Base-by-base conservation (phyloP, 2,888 invertebrate species). In the Sesamia inferens region DNA sequence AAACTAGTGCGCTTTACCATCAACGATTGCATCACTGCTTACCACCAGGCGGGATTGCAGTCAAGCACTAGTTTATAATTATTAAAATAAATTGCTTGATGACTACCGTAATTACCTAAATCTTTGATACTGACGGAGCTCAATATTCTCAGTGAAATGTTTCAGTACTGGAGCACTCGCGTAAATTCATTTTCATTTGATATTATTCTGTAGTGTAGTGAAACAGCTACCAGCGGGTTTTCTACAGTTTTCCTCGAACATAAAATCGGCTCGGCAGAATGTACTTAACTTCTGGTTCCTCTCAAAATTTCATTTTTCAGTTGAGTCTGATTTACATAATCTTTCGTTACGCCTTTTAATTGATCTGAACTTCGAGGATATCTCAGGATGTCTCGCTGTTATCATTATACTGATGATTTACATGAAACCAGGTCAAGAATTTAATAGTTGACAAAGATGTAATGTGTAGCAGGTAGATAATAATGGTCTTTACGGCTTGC, bases 381-480 rank as follows among this genome's bases (percentile, higher is more conserved):
- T 24, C 6, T 76, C 47, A 16, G 13, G 39, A 2, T 24, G n/a
- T 63, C n/a, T 0, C 47, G 11, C 19, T 13, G 54, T 47, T 44
- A 19, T 59, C 19, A 76, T 54, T 44, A 57, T n/a, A 63, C 55
- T 78, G 66, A 59, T 64, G 16, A 14, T 61, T 31, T 57, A 62
- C 19, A 62, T 42, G 48, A 71, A 79, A 69, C 71, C 57, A 71
- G 76, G 84, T 80, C 63, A 81, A 69, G 63, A 67, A 84, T 78
- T 74, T 85, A 82, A 82, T 86, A 79, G 74, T 63, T 59, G 76
- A 73, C 76, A 72, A 85, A 85, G 85, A 78, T 59, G 75, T 76
- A 85, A 74, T 79, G 72, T 76, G 80, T 77, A 72, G 76, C 86
- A 87, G 87, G 85, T 85, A 85, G 79, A 78, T 76, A 77, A 84